These are phyloP conservation scores for Drosophila aff. DNA, from an alignment of 1,140 invertebrate species.

Conservation along the genomic window DNA sequence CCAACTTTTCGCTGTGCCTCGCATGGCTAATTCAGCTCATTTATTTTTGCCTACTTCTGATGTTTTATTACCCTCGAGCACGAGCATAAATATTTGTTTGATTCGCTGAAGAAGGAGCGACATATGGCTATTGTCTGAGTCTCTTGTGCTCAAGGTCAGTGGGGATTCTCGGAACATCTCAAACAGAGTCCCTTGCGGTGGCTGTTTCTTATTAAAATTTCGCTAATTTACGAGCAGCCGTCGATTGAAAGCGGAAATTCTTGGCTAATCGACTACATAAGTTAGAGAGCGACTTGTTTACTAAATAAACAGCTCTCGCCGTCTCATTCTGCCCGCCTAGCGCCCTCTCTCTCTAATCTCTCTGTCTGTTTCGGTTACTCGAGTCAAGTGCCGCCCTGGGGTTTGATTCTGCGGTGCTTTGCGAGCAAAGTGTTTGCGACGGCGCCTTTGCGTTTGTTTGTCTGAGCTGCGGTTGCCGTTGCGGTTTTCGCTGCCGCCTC, in stretches of 20 bases:
- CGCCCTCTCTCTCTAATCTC: conserved; percentile 18
- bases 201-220: conserved; percentile 62
- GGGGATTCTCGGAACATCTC: conserved; percentile 58
- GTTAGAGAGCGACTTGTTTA: conserved; percentile 57
- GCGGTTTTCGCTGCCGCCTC: conserved; percentile 48
- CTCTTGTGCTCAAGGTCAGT: conserved; percentile 47
- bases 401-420: conserved; percentile 17
- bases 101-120: conserved; percentile 27
- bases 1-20: conserved; percentile 23
- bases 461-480: conserved; percentile 72
- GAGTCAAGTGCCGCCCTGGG: conserved; percentile 49
- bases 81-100: conserved; percentile 64
- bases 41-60: conserved; percentile 56
- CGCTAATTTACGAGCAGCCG: conserved; percentile 61
- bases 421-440: conserved; percentile 52
- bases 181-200: conserved; percentile 36
- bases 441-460: conserved; percentile 75
- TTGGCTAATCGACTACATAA: conserved; percentile 56
- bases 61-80: conserved; percentile 30
- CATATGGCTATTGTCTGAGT: conserved; percentile 34
- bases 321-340: neutral
- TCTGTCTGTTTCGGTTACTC: conserved; percentile 5
- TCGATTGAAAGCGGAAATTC: conserved; percentile 66
- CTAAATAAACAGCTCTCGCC: conserved; percentile 17
- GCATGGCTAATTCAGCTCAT: conserved; percentile 62